Evolutionary conservation across 2,888 invertebrate species (phyloP), one percentile per base, ranked within the genome.

Genomic region (Acleris sparsana): DNA sequence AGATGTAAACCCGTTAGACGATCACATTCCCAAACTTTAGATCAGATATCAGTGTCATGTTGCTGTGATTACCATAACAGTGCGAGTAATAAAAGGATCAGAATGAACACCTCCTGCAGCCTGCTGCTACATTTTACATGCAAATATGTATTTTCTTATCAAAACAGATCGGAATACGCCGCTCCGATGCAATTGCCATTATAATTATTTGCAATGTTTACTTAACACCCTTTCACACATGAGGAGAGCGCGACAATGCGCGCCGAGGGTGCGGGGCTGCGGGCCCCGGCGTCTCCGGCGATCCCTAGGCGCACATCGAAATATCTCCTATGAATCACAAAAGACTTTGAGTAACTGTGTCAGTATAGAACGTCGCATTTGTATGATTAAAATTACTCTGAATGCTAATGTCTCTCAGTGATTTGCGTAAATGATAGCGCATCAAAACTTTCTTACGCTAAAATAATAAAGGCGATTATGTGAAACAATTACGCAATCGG

Each of bases 121-220:
- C 78, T 79, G 78, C 75, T 78, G 78, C 76, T 78, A 80, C 81
- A 80, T 85, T 88, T 85, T 86, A 87, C 85, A 92, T 92, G 89
- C 86, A 91, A 92, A 91, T 89, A 82, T 82, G 81, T 78, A 82
- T 82, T 85, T 85, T 82, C 85, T 88, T 88, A 89, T 89, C 86
- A 82, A 87, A 84, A 83, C 78, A 76, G 78, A 89, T 88, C 88
- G 78, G 75, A 71, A 76, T 73, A 72, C 80, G 76, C 75, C 77
- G 76, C 79, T 79, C 79, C 80, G 88, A 86, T 91, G 87, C 88
- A 86, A 88, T 90, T 88, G 87, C 84, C 84, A 89, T 91, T 88
- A 88, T 92, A 92, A 92, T 91, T 88, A 92, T 93, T 90, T 89
- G 90, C 93, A 92, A 93, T 93, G 93, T 93, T 93, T 93, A 93